Percentiles rank a stretch among this genome's conserved stretches.
Conservation (phyloP, 2,888 invertebrate genomes). For the Meteorus cinctellus region DNA sequence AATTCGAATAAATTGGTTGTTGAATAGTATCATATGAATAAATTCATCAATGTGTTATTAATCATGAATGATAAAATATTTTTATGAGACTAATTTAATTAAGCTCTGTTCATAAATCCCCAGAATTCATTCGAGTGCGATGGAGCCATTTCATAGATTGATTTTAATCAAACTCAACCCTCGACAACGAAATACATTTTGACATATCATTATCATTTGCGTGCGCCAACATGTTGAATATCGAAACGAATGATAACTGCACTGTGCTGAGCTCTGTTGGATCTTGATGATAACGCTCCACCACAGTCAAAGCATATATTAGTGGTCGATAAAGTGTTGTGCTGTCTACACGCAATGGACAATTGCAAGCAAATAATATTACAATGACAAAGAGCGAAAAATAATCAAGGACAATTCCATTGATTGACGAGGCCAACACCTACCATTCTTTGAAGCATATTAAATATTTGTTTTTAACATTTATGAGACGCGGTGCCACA, state of each 20-base stretch:
- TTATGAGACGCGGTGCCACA: not conserved
- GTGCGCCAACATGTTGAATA: slow-evolving; percentile 62
- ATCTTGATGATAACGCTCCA: slow-evolving; percentile 25
- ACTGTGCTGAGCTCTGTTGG: slow-evolving; percentile 50
- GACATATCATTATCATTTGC: slow-evolving; percentile 36
- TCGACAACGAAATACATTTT: too few relatives aligned
- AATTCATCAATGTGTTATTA: too few relatives aligned
- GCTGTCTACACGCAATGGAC: not conserved
- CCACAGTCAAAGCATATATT: not conserved
- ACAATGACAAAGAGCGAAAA: not conserved
- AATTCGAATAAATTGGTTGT: too few relatives aligned
- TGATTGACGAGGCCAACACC: slow-evolving; percentile 36
- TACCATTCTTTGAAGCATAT: not conserved
- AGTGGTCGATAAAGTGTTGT: slow-evolving; percentile 43
- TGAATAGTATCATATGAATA: too few relatives aligned
- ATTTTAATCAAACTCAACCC: too few relatives aligned
- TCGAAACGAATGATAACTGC: slow-evolving; percentile 41
- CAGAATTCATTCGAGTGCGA: too few relatives aligned
- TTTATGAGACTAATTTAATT: too few relatives aligned
- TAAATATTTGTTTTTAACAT: not conserved
- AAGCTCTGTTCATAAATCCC: too few relatives aligned
- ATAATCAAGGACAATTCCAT: slow-evolving; percentile 48
- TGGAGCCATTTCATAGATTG: too few relatives aligned
- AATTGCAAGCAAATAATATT: not conserved
- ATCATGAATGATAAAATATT: too few relatives aligned